Evolutionary conservation across 2,113 vertebrate genomes (phyloP), one percentile per base, ranked within the genome.

Genomic region (Gnathonemus longibarbis): DNA sequence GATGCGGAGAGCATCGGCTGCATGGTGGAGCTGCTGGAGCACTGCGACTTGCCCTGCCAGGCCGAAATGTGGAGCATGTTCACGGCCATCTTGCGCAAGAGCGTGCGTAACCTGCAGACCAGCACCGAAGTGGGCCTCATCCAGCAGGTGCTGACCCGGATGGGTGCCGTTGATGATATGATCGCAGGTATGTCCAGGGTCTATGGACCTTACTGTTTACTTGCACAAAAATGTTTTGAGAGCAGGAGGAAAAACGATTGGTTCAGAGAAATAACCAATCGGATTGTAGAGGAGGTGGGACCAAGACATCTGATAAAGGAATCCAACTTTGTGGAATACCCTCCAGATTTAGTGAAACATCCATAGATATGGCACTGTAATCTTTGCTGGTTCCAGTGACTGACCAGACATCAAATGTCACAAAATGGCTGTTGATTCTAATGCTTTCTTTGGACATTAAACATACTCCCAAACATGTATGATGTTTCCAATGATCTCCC

Each of bases 1-100:
- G 98, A 99, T 93, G 98, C 98, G 15, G 98, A 99, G 93, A 99
- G 98, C 94, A 99, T 99, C 91, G 98, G 97, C 0, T 99, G 98
- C 94, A 99, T 99, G 98, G 97, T 98, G 91, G 98, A 99, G 95
- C 95, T 99, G 92, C 95, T 99, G 95, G 98, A 98, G 92, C 98
- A 99, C 96, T 99, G 98, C 93, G 97, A 99, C 90, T 97, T 99
- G 56, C 99, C 98, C 0, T 99, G 98, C 95, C 98, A 99, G 95
- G 98, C 98, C 0, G 98, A 99, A 95, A 98, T 99, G 93, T 99
- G 98, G 98, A 99, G 98, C 95, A 99, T 99, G 98, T 99, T 99
- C 94, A 99, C 98, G 42, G 98, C 98, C 91, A 98, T 99, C 94
- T 96, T 99, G 21, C 97, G 98, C 88, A 99, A 99, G 95, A 99